phyloP scores from a whole-genome alignment of 2,797 vertebrate genomes.

The Vultur gryphus region DNA sequence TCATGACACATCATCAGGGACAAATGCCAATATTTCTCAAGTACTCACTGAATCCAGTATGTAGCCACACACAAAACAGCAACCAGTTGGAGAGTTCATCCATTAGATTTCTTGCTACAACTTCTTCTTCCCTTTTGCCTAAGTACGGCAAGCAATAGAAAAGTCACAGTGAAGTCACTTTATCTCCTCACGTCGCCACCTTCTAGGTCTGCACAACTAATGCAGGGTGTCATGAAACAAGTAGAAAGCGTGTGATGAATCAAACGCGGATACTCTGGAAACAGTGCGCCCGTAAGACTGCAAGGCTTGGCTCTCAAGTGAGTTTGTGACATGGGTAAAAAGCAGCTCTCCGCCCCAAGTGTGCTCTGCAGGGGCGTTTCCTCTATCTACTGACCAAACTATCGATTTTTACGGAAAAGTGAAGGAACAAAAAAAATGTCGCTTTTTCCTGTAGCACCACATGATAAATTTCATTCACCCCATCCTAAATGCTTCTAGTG shows the following conservation, averaged over 20 bases:
- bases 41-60: not conserved
- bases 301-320: not conserved
- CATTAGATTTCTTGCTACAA: not conserved
- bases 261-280: not conserved
- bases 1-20: slow-evolving; percentile 1
- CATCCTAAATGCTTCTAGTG: slow-evolving; percentile 29
- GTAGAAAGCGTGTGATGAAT: not conserved
- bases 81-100: not conserved
- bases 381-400: not conserved
- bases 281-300: not conserved
- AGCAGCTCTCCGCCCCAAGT: not conserved
- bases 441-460: not conserved
- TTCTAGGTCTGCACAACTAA: slow-evolving; percentile 17
- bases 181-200: not conserved
- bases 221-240: not conserved
- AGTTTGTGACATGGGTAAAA: not conserved
- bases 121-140: not conserved
- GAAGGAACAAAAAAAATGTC: not conserved
- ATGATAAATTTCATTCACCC: not conserved
- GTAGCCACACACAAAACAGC: not conserved
- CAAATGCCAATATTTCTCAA: slow-evolving; percentile 29
- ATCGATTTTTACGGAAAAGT: not conserved
- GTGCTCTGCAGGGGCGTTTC: not conserved
- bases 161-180: not conserved
- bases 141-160: not conserved